These are phyloP conservation scores for Odiellus spinosus DNA, from an alignment of 2,888 invertebrate genomes.

Conservation along the genomic window DNA sequence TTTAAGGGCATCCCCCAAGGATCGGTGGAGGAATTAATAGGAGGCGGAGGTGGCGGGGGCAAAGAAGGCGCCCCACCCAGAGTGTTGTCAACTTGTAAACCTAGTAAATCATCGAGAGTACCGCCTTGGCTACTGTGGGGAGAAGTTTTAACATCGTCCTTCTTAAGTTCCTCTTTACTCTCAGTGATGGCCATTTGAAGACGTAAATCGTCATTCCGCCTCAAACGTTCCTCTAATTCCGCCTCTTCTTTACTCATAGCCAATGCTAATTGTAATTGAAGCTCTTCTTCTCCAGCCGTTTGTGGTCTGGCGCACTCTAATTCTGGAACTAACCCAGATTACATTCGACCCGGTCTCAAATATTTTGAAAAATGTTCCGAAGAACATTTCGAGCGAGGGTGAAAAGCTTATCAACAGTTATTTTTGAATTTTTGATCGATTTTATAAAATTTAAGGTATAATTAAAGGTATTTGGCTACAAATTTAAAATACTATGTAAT, in stretches of 20 bases:
- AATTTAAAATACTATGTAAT: too few species aligned
- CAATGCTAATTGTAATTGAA: constrained; percentile 91
- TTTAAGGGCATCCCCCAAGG: background rate
- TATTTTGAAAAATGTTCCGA: too few species aligned
- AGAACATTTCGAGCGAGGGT: too few species aligned
- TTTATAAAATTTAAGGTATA: too few species aligned
- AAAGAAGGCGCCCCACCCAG: too few species aligned
- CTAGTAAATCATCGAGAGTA: background rate
- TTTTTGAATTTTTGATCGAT: background rate
- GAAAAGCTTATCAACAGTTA: background rate
- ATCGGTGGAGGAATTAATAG: background rate
- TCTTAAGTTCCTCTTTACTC: constrained; percentile 58
- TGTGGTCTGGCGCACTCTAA: constrained; percentile 87
- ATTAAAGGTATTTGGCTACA: too few species aligned
- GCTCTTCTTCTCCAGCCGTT: constrained; percentile 92
- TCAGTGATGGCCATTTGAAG: constrained; percentile 88
- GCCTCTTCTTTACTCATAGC: constrained; percentile 98
- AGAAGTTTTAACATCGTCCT: background rate
- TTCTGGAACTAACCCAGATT: constrained; percentile 34
- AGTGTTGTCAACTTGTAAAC: background rate
- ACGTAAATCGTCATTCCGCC: constrained; percentile 67
- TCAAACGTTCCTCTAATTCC: constrained; percentile 83
- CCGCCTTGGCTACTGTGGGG: too few species aligned
- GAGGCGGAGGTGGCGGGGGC: too few species aligned
- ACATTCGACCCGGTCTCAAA: too few species aligned